phyloP scores from a whole-genome alignment of 2,113 vertebrate species.

The Alethe castanea region DNA sequence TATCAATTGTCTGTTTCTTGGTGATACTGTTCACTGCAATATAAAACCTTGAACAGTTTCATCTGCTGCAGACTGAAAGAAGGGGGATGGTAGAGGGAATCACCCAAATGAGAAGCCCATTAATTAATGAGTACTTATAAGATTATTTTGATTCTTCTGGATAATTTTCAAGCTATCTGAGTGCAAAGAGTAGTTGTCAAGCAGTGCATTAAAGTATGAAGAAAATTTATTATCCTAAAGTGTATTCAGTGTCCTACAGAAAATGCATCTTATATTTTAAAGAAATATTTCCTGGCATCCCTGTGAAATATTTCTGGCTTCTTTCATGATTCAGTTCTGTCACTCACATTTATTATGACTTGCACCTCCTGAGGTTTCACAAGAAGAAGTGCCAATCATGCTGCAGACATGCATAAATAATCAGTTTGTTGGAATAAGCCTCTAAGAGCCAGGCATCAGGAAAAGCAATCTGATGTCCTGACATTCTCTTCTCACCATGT shows the following conservation, averaged over 20 bases:
- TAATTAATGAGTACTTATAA: background rate
- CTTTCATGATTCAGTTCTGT: background rate
- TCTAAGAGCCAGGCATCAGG: background rate
- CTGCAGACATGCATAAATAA: constrained; percentile 1
- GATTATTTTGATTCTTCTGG: background rate
- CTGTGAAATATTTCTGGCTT: background rate
- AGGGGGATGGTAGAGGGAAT: background rate
- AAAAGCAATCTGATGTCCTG: background rate
- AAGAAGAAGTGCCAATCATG: background rate
- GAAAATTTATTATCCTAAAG: background rate
- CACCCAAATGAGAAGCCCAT: background rate
- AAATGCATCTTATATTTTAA: background rate
- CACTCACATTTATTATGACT: background rate
- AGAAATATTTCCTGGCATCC: background rate
- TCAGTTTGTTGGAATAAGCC: background rate
- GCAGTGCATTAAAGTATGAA: background rate
- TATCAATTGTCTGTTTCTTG: background rate
- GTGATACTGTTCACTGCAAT: background rate
- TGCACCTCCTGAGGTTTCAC: background rate
- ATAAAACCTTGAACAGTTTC: background rate
- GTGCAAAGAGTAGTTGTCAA: background rate
- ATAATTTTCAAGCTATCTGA: background rate
- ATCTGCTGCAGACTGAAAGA: background rate
- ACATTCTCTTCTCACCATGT: background rate
- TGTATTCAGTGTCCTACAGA: background rate